phyloP scores from a whole-genome alignment of 2,113 vertebrate species.

The Corythoichthys intestinalis region DNA sequence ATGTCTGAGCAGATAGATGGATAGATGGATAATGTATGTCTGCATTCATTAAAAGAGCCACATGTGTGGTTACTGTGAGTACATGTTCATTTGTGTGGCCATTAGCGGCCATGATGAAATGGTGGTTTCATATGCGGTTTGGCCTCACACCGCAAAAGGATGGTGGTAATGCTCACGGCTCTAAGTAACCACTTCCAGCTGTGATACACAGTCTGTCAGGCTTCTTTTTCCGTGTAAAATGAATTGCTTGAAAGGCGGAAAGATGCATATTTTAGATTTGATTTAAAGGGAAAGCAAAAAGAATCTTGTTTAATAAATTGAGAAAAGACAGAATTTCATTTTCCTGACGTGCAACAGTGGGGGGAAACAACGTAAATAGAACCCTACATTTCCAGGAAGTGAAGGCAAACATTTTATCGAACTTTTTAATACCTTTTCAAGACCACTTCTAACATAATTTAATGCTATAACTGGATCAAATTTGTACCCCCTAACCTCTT shows the following conservation, averaged over 20 bases:
- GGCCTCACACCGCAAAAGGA: conserved; percentile 39
- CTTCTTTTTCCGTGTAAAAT: neutral
- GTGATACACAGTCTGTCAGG: conserved; percentile 23
- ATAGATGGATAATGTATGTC: conserved; percentile 15
- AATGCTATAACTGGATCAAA: no score
- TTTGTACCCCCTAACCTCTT: no score
- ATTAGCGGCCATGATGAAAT: conserved; percentile 57
- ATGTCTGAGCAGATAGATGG: neutral
- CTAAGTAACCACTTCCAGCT: conserved; percentile 28
- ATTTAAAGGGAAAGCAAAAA: neutral
- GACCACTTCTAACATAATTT: no score
- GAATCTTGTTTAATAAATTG: no score
- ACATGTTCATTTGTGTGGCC: conserved; percentile 34
- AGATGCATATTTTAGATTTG: neutral
- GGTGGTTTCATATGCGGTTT: conserved; percentile 40
- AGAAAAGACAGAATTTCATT: no score
- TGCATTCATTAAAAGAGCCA: conserved; percentile 39
- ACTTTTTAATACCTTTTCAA: no score
- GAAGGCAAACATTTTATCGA: no score
- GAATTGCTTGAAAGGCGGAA: neutral
- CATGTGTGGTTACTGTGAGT: conserved; percentile 17
- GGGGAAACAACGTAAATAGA: no score
- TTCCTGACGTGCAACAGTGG: no score
- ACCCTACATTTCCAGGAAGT: no score
- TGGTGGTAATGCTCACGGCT: conserved; percentile 34